Base-by-base conservation (phyloP, 2,888 invertebrate species). In the Acanthopleura granulata region DNA sequence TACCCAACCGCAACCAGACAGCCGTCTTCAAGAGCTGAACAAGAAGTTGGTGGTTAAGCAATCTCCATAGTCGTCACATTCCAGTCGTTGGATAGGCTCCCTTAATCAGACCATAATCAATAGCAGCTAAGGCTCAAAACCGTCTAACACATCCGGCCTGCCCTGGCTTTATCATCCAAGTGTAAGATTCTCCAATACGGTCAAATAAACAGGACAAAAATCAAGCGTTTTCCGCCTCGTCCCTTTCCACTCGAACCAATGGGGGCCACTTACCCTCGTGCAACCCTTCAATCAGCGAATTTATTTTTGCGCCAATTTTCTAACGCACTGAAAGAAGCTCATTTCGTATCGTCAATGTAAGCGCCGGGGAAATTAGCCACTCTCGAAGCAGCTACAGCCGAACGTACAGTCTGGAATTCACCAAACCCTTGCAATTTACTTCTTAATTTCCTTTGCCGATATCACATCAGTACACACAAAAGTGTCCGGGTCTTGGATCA, bases 391-490 rank as follows among this genome's bases (percentile, higher is more conserved):
- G 57, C 22, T 57, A 57, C 18, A 18, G n/a, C 57, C 57, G 1
- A 22, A 18, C 57, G 22, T n/a, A 57, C 22, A 12, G 22, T 57
- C 57, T 57, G 57, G 12, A n/a, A 57, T 57, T 57, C 57, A 57
- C 57, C 57, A 57, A 57, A 57, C 22, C 66, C 29, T 27, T 66
- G 29, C 66, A 66, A 66, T 66, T 27, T 22, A 66, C 66, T 66
- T 66, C 29, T 66, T 66, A 22, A 66, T 66, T 66, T 66, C 66
- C 66, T 66, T 66, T 66, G 25, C 29, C 25, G 66, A 27, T 22
- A 66, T 66, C 66, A 57, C n/a, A n/a, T 22, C 57, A 57, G 57
- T 22, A 22, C 57, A 57, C 57, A 57, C 57, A 57, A 57, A 57
- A 18, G n/a, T 57, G 22, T 57, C 57, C 57, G 57, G n/a, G 57